These are phyloP conservation scores for Ceryle rudis DNA, from an alignment of 2,797 vertebrate genomes.

Conservation along the genomic window DNA sequence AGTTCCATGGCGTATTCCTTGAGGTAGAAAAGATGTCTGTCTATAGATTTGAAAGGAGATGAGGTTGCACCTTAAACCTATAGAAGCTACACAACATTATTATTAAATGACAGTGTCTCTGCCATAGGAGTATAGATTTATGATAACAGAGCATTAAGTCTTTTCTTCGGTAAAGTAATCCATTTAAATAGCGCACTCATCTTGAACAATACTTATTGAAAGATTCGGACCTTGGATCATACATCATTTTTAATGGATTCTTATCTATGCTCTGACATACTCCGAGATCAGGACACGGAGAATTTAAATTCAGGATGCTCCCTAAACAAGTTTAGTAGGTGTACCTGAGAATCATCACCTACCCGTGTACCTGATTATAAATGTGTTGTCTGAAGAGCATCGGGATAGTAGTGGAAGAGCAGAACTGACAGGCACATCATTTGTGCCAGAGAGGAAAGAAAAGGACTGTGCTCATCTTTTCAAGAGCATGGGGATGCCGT, in stretches of 20 bases:
- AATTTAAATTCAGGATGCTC: background rate
- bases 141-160: conserved; percentile 6
- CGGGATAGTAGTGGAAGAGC: background rate
- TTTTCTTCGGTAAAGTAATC: conserved; percentile 14
- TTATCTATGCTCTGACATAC: background rate
- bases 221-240: background rate
- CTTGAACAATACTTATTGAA: conserved; percentile 11
- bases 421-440: background rate
- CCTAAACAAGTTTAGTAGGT: background rate
- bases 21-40: background rate
- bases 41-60: background rate
- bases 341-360: background rate
- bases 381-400: background rate
- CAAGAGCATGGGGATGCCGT: background rate
- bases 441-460: background rate
- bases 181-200: conserved; percentile 31
- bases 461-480: background rate
- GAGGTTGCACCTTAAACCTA: background rate
- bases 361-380: background rate
- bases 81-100: background rate
- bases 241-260: conserved; percentile 22
- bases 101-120: conserved; percentile 15
- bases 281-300: background rate
- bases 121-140: conserved; percentile 10
- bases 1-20: background rate